Percentiles rank a stretch among this genome's conserved stretches.
These are phyloP conservation scores for Brachionus angularis DNA, from an alignment of 1,140 invertebrate species.

Conservation along the genomic window DNA sequence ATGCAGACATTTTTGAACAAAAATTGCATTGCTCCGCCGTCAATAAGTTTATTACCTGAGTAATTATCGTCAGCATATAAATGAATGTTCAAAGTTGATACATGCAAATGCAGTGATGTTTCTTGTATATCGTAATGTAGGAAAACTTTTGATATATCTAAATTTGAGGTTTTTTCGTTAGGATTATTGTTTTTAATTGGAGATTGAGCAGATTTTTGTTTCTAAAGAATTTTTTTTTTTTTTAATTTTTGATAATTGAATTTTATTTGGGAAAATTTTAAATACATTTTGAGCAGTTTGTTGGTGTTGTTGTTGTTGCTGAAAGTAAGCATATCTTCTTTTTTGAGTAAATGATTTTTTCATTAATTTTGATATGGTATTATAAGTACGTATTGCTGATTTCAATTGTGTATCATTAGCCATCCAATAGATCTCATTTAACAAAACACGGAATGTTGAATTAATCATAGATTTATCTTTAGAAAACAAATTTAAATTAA, in stretches of 20 bases:
- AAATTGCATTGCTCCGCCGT: constrained; percentile 89
- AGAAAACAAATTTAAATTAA: constrained; percentile 53
- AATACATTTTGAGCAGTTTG: no score
- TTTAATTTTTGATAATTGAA: no score
- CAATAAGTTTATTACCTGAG: constrained; percentile 74
- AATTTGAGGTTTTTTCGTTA: constrained; percentile 36
- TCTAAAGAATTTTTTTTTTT: constrained; percentile 27
- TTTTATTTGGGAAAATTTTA: not conserved
- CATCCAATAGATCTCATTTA: constrained; percentile 96
- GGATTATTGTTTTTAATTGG: constrained; percentile 49
- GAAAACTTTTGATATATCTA: constrained; percentile 68
- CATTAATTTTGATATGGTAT: constrained; percentile 60
- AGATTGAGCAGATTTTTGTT: constrained; percentile 33
- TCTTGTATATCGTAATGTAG: constrained; percentile 85
- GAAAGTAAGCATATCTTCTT: constrained; percentile 75
- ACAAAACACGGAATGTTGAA: constrained; percentile 80
- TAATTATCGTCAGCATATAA: constrained; percentile 81
- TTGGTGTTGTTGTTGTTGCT: constrained; percentile 67
- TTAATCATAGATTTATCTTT: constrained; percentile 87
- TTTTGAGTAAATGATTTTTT: constrained; percentile 77
- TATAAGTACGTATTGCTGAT: constrained; percentile 71
- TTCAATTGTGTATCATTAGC: constrained; percentile 91
- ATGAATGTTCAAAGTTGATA: constrained; percentile 88
- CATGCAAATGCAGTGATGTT: constrained; percentile 93
- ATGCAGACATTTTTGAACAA: constrained; percentile 76